phyloP scores from a whole-genome alignment of 2,113 vertebrate genomes.

The Silurus meridionalis region DNA sequence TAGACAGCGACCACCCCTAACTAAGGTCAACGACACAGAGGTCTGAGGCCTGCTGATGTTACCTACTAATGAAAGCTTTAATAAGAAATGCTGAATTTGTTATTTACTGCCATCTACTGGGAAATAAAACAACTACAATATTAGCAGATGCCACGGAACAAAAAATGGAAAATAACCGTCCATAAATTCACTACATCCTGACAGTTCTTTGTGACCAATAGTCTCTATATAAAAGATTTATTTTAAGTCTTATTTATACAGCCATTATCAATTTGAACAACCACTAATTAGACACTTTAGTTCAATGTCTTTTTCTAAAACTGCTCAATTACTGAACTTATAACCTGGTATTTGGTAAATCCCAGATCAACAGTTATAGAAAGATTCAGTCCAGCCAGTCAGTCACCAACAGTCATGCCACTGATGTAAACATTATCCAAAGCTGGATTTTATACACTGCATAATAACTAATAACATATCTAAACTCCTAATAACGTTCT shows the following conservation, averaged over 20 bases:
- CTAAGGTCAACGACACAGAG: not conserved
- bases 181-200: not conserved
- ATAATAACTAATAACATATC: not conserved
- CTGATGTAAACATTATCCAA: not conserved
- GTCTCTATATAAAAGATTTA: not conserved
- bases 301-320: too few relatives aligned
- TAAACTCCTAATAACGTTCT: not conserved
- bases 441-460: not conserved
- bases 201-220: not conserved
- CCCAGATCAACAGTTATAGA: not conserved
- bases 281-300: not conserved
- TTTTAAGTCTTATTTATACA: not conserved
- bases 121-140: slow-evolving; percentile 8
- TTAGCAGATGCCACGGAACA: not conserved
- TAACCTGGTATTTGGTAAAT: not conserved
- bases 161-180: not conserved
- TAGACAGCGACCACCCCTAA: not conserved
- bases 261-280: not conserved
- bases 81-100: not conserved
- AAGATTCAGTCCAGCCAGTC: not conserved
- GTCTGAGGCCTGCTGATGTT: not conserved
- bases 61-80: not conserved
- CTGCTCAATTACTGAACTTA: too few relatives aligned
- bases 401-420: not conserved
- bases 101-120: slow-evolving; percentile 49